These are phyloP conservation scores for Theristicus caerulescens DNA, from an alignment of 2,113 vertebrate genomes.

Conservation along the genomic window DNA sequence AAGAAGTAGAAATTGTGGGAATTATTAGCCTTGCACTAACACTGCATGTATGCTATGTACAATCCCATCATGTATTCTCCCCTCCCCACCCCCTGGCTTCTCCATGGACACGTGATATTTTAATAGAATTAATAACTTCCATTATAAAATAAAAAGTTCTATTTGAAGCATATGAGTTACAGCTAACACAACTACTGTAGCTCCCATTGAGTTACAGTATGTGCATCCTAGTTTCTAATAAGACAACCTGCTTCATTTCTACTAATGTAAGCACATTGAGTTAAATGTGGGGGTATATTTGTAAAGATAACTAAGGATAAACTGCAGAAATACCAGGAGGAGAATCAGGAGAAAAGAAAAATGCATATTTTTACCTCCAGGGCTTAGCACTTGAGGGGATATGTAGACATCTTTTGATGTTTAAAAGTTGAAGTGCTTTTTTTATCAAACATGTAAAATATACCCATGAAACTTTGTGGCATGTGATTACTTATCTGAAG, in stretches of 20 bases:
- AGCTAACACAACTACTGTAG: neutral
- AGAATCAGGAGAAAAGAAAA: neutral
- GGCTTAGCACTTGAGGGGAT: neutral
- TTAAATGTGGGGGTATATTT: neutral
- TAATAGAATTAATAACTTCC: neutral
- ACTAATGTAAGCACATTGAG: neutral
- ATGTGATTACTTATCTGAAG: neutral
- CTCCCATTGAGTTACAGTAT: neutral
- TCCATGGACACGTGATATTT: neutral
- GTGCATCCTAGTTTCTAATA: neutral
- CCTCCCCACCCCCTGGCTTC: fast-evolving
- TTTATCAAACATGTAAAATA: neutral
- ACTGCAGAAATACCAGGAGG: neutral
- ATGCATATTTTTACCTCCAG: neutral
- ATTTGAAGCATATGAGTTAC: neutral
- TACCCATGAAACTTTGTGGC: neutral
- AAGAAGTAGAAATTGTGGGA: neutral
- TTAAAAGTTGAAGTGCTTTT: neutral
- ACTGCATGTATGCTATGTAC: neutral
- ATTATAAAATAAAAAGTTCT: neutral
- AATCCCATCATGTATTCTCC: neutral
- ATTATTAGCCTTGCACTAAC: neutral
- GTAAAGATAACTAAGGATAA: neutral
- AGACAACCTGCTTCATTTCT: neutral
- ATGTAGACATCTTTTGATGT: neutral